Conservation (phyloP, 2,888 invertebrate species). For the Pollenia angustigena region DNA sequence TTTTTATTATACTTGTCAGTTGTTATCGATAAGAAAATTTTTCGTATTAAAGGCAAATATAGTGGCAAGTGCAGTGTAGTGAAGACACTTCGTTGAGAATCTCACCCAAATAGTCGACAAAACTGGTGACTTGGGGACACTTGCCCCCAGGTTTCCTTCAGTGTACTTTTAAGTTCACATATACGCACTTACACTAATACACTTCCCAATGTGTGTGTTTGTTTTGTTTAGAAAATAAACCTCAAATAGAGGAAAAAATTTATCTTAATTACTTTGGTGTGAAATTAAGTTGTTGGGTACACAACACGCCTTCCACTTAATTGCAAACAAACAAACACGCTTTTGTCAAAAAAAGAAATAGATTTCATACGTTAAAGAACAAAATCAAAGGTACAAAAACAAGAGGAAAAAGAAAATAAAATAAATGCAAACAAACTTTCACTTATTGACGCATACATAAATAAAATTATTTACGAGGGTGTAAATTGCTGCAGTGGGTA, state of each 20-base stretch:
- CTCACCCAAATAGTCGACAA: no score
- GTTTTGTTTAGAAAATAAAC: not conserved
- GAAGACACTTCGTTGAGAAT: no score
- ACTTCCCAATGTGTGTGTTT: not conserved
- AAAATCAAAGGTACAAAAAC: not conserved
- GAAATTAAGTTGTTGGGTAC: constrained; percentile 61
- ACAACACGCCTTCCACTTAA: constrained; percentile 57
- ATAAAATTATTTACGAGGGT: not conserved
- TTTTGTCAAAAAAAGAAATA: not conserved
- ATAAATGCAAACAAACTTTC: constrained; percentile 22
- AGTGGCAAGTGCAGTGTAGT: no score
- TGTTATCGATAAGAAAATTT: no score
- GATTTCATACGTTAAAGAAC: not conserved
- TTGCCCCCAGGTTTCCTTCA: no score
- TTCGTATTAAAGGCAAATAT: no score
- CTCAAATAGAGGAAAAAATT: constrained; percentile 1
- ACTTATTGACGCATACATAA: not conserved
- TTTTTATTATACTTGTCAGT: no score
- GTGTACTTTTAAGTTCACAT: not conserved
- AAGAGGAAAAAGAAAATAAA: not conserved
- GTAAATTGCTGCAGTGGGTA: no score
- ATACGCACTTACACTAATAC: not conserved
- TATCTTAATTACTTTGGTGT: constrained; percentile 66
- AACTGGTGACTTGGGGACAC: no score
- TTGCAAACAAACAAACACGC: constrained; percentile 53